Evolutionary conservation across 1,140 invertebrate genomes (phyloP).

Genomic region (Drosophila punjabiensis): DNA sequence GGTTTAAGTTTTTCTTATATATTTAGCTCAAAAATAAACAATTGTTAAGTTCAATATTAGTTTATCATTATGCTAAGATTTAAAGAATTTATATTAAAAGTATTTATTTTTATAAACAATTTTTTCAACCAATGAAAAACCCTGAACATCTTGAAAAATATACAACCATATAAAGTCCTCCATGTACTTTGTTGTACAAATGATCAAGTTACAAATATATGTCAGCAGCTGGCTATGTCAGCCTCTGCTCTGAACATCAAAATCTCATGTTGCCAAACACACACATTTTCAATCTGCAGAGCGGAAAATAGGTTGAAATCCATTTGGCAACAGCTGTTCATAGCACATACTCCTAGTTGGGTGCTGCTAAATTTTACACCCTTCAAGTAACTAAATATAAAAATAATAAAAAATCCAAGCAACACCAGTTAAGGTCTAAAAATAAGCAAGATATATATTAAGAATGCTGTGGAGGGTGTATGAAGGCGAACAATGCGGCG

Average conservation of each 20-base stretch:
- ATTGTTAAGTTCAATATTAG: neutral
- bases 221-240: conserved; percentile 55
- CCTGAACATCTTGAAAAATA: neutral
- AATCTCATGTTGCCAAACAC: conserved; percentile 61
- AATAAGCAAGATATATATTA: conserved; percentile 36
- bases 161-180: neutral
- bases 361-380: conserved; percentile 51
- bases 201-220: conserved; percentile 33
- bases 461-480: conserved; percentile 17
- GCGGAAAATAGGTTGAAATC: conserved; percentile 18
- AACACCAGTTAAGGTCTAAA: conserved; percentile 26
- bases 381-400: conserved; percentile 28
- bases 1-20: neutral
- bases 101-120: too few species aligned
- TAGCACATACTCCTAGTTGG: conserved; percentile 19
- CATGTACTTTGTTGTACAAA: neutral
- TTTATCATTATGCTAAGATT: neutral
- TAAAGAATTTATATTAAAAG: too few species aligned
- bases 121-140: neutral
- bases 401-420: conserved; percentile 9
- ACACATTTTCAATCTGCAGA: conserved; percentile 29
- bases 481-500: conserved; percentile 47
- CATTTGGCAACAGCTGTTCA: conserved; percentile 43
- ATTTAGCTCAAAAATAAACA: neutral
- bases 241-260: conserved; percentile 46